phyloP scores from a whole-genome alignment of 2,113 vertebrate genomes.

The Herpailurus yagouaroundi region DNA sequence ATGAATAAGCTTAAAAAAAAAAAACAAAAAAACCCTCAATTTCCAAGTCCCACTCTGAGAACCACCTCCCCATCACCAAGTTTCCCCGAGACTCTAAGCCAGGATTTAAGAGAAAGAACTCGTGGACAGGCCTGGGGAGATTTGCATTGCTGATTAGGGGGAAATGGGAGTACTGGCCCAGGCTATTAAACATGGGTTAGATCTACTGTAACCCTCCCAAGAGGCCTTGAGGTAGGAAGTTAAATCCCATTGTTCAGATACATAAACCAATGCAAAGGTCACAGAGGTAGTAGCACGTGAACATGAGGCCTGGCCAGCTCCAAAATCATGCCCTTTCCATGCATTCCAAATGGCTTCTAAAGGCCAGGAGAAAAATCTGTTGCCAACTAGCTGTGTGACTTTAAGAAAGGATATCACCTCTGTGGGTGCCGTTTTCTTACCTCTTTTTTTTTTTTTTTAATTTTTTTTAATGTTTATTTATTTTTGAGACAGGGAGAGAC shows the following conservation, averaged over 20 bases:
- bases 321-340: neutral
- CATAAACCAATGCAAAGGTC: neutral
- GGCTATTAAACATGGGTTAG: neutral
- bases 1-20: too few relatives aligned
- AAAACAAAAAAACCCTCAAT: neutral
- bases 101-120: neutral
- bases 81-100: neutral
- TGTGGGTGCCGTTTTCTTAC: neutral
- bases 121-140: neutral
- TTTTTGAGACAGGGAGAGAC: too few relatives aligned
- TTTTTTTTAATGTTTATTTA: too few relatives aligned
- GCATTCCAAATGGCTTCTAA: neutral
- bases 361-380: neutral
- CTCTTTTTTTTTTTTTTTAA: too few relatives aligned
- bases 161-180: neutral
- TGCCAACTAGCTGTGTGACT: neutral
- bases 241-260: neutral
- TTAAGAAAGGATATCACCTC: neutral
- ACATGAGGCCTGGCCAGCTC: neutral
- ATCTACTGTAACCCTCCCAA: neutral
- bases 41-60: neutral
- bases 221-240: neutral
- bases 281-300: neutral
- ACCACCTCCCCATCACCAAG: neutral
- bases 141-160: neutral